Base-by-base conservation (phyloP, 2,113 vertebrate genomes). In the Cricetomys ansorgei region DNA sequence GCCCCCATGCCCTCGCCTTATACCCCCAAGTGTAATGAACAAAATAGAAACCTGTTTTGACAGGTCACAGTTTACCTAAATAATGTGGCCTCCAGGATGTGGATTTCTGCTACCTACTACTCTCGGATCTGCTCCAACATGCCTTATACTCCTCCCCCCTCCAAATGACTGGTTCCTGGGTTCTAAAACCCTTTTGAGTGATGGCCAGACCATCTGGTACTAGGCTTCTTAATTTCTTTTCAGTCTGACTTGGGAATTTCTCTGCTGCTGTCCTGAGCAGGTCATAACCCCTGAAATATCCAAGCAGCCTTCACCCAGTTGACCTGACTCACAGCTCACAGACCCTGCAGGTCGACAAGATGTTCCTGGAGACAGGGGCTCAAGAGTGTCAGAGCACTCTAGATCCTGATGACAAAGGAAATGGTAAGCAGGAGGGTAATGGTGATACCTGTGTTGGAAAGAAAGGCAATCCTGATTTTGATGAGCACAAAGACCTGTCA, bases 41-140 rank as follows among this genome's bases (percentile, higher is more conserved):
- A 0, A 67, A 55, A 9, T 23, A 10, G 48, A 84, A n/a, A 55
- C n/a, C 7, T 1, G 11, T 50, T 59, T 37, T 53, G 2, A 50
- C 72, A 77, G 19, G 48, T 23, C 59, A 43, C 13, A 7, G 43
- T 37, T 50, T 9, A 48, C 53, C 55, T 64, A 2, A 62, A 73
- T 34, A 40, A 25, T 6, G 1, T 29, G 19, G 37, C 13, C 87
- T n/a, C 19, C 2, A 21, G 67, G 67, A 1, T 40, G 29, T 0
- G 19, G 7, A n/a, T 59, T 53, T 50, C 48, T 1, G 11, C 13
- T 1, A 0, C 13, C 72, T 40, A 16, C 29, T 9, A 6, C 12
- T 16, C 64, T n/a, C 73, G 48, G 50, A 12, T 86, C 62, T 21
- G 15, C 7, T 2, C 31, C 62, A 55, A 7, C 1, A 23, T 59